These are phyloP conservation scores for Chiridota heheva DNA, from an alignment of 35 echinoderm and acorn worm species.

Conservation along the genomic window DNA sequence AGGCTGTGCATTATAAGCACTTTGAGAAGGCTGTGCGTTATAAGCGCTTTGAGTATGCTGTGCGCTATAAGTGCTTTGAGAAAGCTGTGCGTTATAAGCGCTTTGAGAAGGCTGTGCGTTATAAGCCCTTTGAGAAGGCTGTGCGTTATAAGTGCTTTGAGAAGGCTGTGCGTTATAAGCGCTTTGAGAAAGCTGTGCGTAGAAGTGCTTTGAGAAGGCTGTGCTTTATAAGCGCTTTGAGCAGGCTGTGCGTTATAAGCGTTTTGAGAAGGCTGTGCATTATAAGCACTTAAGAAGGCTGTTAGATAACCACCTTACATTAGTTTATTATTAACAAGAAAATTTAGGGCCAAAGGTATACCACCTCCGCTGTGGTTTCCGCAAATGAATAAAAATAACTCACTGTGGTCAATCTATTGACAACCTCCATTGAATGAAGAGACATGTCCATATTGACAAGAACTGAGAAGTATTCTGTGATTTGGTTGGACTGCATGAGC, in stretches of 20 bases:
- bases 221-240: too few species aligned
- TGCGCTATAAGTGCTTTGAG: too few species aligned
- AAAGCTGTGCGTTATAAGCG: too few species aligned
- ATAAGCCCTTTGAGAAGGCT: too few species aligned
- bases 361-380: not conserved
- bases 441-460: conserved; percentile 99
- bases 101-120: too few species aligned
- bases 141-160: too few species aligned
- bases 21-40: too few species aligned
- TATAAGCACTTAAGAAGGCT: not conserved
- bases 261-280: not conserved
- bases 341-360: not conserved
- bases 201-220: too few species aligned
- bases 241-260: not conserved
- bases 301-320: not conserved
- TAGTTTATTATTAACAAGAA: not conserved
- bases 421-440: conserved; percentile 95
- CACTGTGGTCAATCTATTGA: conserved; percentile 97
- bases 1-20: too few species aligned
- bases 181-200: too few species aligned
- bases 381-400: not conserved
- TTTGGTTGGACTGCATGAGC: conserved; percentile 97
- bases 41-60: too few species aligned
- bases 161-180: too few species aligned
- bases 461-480: conserved; percentile 96